Evolutionary conservation across 1,140 invertebrate species (phyloP).

Genomic region (Formica exsecta): DNA sequence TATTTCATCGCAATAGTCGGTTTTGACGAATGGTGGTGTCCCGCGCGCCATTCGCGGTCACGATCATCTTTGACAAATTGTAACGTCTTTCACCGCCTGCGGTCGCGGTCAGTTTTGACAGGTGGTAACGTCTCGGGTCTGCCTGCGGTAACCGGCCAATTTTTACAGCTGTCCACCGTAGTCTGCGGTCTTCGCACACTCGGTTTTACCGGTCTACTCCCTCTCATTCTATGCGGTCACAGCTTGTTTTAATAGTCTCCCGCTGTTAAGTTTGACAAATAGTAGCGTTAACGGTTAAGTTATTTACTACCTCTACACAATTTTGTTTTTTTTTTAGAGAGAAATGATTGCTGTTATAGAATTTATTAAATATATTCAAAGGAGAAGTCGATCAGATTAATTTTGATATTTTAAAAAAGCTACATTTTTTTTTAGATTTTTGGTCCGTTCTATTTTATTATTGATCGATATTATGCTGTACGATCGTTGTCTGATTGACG

Average conservation of each 20-base stretch:
- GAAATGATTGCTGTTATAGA: neutral
- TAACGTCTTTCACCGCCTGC: slow-evolving; percentile 55
- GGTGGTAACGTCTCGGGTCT: slow-evolving; percentile 49
- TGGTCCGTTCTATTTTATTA: neutral
- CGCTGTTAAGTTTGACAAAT: slow-evolving; percentile 34
- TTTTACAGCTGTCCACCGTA: slow-evolving; percentile 54
- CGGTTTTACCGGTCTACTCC: slow-evolving; percentile 21
- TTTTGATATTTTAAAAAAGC: neutral
- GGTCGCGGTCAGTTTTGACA: slow-evolving; percentile 59
- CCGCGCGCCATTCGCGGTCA: slow-evolving; percentile 29
- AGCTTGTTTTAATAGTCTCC: slow-evolving; percentile 50
- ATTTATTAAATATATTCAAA: neutral
- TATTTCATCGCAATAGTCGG: slow-evolving; percentile 36
- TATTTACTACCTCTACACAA: neutral
- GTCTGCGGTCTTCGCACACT: slow-evolving; percentile 37
- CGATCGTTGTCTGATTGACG: neutral
- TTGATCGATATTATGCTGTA: neutral
- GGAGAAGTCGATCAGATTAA: neutral
- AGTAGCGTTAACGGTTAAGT: slow-evolving; percentile 24
- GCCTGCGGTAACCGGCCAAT: slow-evolving; percentile 36
- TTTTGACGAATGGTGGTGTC: slow-evolving; percentile 52
- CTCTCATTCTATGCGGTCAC: slow-evolving; percentile 26
- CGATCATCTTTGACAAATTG: slow-evolving; percentile 54
- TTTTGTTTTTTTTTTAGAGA: neutral
- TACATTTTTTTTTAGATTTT: neutral